Conservation (phyloP, 30 jellyfish, hydroid and myxozoan species). For the Clytia hemisphaerica region DNA sequence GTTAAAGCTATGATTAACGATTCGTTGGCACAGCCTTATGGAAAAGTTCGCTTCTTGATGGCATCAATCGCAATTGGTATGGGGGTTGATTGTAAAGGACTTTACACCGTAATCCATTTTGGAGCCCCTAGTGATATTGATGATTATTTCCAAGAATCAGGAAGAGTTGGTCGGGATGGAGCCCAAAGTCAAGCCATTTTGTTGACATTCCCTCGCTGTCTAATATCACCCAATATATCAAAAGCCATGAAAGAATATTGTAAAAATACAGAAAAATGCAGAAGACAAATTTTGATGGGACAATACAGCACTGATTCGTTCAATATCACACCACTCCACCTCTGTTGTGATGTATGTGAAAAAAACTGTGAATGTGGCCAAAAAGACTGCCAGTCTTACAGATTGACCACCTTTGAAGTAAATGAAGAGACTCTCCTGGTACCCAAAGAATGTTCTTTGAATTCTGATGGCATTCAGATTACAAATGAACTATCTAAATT, state of each 20-base stretch:
- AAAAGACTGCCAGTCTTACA: neutral
- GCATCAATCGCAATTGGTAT: constrained; percentile 25
- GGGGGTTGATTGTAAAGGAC: constrained; percentile 15
- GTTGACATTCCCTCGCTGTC: constrained; percentile 3
- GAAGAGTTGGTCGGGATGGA: constrained; percentile 13
- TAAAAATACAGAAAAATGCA: neutral
- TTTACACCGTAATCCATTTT: neutral
- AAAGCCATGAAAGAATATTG: neutral
- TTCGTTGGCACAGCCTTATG: neutral
- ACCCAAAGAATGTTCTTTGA: neutral
- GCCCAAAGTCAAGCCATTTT: constrained; percentile 8
- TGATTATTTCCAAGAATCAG: constrained; percentile 9
- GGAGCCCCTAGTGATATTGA: constrained; percentile 5
- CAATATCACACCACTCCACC: neutral
- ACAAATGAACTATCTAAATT: neutral
- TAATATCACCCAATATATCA: neutral
- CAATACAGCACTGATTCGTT: neutral
- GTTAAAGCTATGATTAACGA: neutral
- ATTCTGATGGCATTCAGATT: neutral
- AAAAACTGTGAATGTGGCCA: constrained; percentile 5
- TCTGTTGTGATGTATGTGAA: constrained; percentile 9
- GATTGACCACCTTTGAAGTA: neutral
- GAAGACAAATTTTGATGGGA: constrained; percentile 9
- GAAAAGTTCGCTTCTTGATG: neutral
- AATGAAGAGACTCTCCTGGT: neutral